Conservation (phyloP, 1,140 invertebrate species). For the Drosophila kohkoa region DNA sequence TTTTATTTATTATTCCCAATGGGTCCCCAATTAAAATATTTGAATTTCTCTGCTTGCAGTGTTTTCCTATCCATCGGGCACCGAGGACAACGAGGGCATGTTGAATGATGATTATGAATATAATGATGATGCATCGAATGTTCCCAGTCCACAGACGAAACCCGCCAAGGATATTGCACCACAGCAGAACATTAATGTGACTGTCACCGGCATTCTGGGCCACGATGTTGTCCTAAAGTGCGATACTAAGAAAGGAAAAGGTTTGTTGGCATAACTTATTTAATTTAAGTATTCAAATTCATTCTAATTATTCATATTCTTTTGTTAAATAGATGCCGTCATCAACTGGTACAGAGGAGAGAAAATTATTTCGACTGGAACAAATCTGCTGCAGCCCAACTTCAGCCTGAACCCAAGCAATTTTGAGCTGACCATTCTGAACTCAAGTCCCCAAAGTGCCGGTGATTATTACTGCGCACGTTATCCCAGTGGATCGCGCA, state of each 20-base stretch:
- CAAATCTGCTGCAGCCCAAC: conserved; percentile 53
- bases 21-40: neutral
- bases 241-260: conserved; percentile 25
- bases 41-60: conserved; percentile 29
- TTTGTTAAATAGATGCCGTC: conserved; percentile 3
- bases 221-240: conserved; percentile 57
- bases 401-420: conserved; percentile 52
- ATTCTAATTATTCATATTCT: neutral
- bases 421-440: conserved; percentile 62
- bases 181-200: conserved; percentile 26
- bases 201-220: conserved; percentile 51
- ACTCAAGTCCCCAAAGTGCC: conserved; percentile 55
- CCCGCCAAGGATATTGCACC: neutral
- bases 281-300: neutral
- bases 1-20: neutral
- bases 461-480: conserved; percentile 53
- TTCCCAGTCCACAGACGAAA: conserved; percentile 50
- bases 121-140: conserved; percentile 43
- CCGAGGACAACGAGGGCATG: conserved; percentile 43
- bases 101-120: conserved; percentile 55
- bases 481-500: neutral
- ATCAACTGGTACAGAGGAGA: conserved; percentile 52
- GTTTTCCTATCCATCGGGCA: conserved; percentile 23
- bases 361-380: conserved; percentile 45
- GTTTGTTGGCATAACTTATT: conserved; percentile 29